Percentiles rank a stretch among this genome's conserved stretches.
These are phyloP conservation scores for Carabus problematicus DNA, from an alignment of 2,888 invertebrate genomes.

Conservation along the genomic window DNA sequence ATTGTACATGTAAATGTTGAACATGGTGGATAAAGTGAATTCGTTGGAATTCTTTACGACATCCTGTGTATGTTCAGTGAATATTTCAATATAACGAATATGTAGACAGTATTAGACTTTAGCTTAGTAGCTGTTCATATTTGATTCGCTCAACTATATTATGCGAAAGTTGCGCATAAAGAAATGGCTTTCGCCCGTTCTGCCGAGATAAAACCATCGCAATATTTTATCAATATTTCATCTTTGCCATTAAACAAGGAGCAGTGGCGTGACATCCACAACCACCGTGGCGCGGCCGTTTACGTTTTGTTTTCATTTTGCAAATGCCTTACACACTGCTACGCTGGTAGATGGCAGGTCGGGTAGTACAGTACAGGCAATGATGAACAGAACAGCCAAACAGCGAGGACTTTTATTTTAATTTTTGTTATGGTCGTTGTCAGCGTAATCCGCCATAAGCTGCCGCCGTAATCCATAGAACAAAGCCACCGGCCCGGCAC, in stretches of 20 bases:
- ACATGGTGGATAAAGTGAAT: too few species aligned
- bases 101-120: too few species aligned
- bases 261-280: too few species aligned
- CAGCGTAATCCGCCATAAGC: constrained; percentile 23
- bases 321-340: constrained; percentile 29
- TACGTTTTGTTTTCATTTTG: constrained; percentile 37
- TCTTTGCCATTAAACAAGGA: constrained; percentile 28
- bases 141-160: neutral
- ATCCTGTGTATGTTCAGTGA: too few species aligned
- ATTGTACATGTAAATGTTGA: too few species aligned
- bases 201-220: neutral
- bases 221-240: constrained; percentile 36
- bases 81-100: too few species aligned
- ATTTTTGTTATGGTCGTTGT: constrained; percentile 27
- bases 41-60: too few species aligned
- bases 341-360: neutral
- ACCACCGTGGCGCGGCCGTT: neutral
- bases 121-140: too few species aligned
- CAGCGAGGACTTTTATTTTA: constrained; percentile 22
- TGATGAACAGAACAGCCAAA: too few species aligned
- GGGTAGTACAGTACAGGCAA: neutral
- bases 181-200: neutral
- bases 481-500: too few species aligned
- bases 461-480: neutral
- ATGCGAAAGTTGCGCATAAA: constrained; percentile 14